A percentile compares a stretch with the other conserved stretches of the same genome.
Evolutionary conservation across 2,797 vertebrate species (phyloP).

Genomic region (Centroberyx gerrardi): DNA sequence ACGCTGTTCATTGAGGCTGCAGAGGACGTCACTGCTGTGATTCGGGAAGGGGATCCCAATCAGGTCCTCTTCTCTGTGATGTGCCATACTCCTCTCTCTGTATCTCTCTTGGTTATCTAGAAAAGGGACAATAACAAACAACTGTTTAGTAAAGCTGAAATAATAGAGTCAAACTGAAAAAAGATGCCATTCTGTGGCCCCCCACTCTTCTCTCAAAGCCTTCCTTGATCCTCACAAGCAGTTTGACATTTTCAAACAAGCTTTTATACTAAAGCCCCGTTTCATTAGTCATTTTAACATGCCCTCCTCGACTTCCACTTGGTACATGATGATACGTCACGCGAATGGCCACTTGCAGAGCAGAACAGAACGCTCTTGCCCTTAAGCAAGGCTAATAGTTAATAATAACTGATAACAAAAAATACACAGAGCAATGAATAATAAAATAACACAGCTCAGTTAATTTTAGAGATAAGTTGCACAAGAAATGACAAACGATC

Average conservation of each 20-base stretch:
- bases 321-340: too few species aligned
- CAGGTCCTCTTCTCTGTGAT: conserved; percentile 93
- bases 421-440: too few species aligned
- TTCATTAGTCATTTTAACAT: neutral
- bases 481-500: too few species aligned
- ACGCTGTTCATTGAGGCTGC: conserved; percentile 96
- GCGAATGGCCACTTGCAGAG: too few species aligned
- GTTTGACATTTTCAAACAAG: neutral
- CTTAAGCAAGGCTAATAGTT: too few species aligned
- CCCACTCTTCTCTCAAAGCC: neutral
- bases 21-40: conserved; percentile 97
- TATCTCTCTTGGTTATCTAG: conserved; percentile 28
- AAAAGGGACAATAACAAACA: conserved; percentile 12
- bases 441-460: too few species aligned
- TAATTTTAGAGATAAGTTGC: too few species aligned
- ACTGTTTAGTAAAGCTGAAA: conserved; percentile 9
- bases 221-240: conserved; percentile 1
- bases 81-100: conserved; percentile 88
- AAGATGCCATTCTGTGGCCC: neutral
- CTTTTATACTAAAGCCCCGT: neutral
- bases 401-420: too few species aligned
- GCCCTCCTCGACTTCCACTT: conserved; percentile 44
- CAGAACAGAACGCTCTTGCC: too few species aligned
- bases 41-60: conserved; percentile 99
- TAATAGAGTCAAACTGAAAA: neutral